A percentile compares a stretch with the other conserved stretches of the same genome.
These are phyloP conservation scores for Anoplolepis gracilipes DNA, from an alignment of 1,140 invertebrate species.

Conservation along the genomic window DNA sequence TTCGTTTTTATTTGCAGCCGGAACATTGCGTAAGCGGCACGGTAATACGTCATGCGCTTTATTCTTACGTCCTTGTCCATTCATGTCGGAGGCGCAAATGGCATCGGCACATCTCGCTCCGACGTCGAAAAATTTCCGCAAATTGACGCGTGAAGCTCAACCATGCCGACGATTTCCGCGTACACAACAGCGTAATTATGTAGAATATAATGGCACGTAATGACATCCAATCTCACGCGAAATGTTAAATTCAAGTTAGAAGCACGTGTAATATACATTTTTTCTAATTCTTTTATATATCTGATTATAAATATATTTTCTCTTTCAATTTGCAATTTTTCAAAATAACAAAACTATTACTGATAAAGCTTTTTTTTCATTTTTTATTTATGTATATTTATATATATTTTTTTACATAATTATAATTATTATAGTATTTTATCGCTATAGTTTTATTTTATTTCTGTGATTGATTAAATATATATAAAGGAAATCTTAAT, in stretches of 20 bases:
- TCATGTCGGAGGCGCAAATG: conserved; percentile 37
- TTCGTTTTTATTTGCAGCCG: conserved; percentile 69
- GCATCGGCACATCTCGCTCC: conserved; percentile 43
- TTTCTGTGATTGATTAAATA: conserved; percentile 9
- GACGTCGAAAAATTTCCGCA: conserved; percentile 58
- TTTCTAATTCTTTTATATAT: not conserved
- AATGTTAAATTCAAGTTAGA: not conserved
- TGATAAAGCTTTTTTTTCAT: not conserved
- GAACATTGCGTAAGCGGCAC: conserved; percentile 63
- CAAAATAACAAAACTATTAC: not conserved
- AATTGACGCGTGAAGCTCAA: conserved; percentile 46
- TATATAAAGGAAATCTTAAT: conserved; percentile 17
- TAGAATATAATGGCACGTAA: conserved; percentile 31
- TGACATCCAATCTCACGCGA: conserved; percentile 2
- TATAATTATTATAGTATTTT: not conserved
- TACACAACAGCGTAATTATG: conserved; percentile 36
- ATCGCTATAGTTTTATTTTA: conserved; percentile 12
- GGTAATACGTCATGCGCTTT: conserved; percentile 69
- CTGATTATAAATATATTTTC: not conserved
- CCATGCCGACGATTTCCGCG: conserved; percentile 35
- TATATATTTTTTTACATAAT: not conserved
- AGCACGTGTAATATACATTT: not conserved
- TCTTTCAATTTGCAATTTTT: not conserved
- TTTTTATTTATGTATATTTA: not conserved
- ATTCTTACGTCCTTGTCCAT: conserved; percentile 71